phyloP scores from a whole-genome alignment of 2,797 vertebrate species.

The Acanthis flammea region DNA sequence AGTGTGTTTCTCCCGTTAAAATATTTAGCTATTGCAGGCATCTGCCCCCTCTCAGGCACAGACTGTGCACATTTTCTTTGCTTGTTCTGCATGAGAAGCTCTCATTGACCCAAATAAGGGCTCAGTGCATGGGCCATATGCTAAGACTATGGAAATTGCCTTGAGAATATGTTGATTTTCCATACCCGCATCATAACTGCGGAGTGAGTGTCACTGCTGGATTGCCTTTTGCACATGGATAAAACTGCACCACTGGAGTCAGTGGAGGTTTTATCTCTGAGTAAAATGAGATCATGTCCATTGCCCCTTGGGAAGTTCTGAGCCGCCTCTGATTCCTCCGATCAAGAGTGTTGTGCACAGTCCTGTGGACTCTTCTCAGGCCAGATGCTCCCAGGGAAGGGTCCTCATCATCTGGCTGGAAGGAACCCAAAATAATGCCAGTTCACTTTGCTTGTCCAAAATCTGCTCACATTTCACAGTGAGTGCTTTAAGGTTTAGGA shows the following conservation, averaged over 20 bases:
- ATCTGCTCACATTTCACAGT: not conserved
- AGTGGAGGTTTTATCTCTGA: not conserved
- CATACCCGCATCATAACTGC: not conserved
- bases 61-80: slow-evolving; percentile 9
- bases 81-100: slow-evolving; percentile 56
- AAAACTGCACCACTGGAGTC: not conserved
- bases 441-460: not conserved
- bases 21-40: slow-evolving; percentile 44
- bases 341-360: not conserved
- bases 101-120: slow-evolving; percentile 52
- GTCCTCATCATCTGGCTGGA: not conserved
- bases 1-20: slow-evolving; percentile 9
- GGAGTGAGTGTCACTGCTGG: not conserved
- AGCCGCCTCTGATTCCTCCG: not conserved
- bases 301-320: not conserved
- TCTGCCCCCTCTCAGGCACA: slow-evolving; percentile 30
- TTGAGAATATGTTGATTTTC: slow-evolving; percentile 4
- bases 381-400: not conserved
- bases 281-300: not conserved
- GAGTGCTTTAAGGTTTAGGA: not conserved
- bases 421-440: not conserved
- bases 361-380: not conserved
- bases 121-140: not conserved
- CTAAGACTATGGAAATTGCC: slow-evolving; percentile 30
- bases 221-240: not conserved